These are phyloP conservation scores for Nesogale talazaci DNA, from an alignment of 2,113 vertebrate species.

Conservation along the genomic window DNA sequence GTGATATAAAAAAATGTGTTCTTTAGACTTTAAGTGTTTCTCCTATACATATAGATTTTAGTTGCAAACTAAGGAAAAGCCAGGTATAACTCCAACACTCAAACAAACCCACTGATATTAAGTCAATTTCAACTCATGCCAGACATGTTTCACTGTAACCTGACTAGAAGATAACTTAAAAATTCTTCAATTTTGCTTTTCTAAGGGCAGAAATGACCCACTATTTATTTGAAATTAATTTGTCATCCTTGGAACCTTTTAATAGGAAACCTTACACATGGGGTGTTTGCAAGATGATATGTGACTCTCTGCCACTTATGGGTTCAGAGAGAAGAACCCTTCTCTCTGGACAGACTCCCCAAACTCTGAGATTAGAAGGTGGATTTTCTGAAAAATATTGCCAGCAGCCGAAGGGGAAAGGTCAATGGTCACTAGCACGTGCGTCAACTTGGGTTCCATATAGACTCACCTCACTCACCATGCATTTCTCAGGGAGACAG, in stretches of 20 bases:
- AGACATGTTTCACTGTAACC: not conserved
- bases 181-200: not conserved
- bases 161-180: not conserved
- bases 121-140: not conserved
- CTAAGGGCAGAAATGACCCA: not conserved
- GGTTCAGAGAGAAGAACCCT: not conserved
- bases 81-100: not conserved
- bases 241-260: not conserved
- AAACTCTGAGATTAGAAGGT: not conserved
- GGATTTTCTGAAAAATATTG: not conserved
- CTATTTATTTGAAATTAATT: not conserved
- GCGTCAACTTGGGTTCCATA: not conserved
- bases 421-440: not conserved
- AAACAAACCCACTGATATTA: too few relatives aligned
- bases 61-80: not conserved
- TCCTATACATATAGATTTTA: not conserved
- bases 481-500: not conserved
- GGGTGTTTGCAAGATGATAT: not conserved
- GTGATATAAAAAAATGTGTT: not conserved
- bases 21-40: not conserved
- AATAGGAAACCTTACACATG: not conserved
- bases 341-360: not conserved
- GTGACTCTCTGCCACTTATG: rapidly evolving
- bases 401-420: not conserved
- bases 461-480: not conserved